Conservation (phyloP, 2,888 invertebrate species). For the Lacanobia oleracea region DNA sequence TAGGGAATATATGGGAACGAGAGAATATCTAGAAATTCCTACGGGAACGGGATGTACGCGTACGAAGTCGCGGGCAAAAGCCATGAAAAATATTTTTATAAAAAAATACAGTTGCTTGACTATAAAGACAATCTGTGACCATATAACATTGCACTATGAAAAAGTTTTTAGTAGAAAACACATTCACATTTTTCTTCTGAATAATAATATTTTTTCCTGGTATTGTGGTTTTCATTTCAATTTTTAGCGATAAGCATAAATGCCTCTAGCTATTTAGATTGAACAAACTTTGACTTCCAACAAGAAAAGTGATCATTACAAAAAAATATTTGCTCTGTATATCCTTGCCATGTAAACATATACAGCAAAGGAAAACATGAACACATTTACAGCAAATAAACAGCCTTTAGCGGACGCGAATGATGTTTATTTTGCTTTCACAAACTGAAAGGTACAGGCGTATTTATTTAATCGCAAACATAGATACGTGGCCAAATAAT, state of each 20-base stretch:
- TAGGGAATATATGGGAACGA: too few species aligned
- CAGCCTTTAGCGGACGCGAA: slow-evolving; percentile 22
- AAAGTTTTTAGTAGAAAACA: too few species aligned
- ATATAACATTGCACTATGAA: too few species aligned
- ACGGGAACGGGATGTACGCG: too few species aligned
- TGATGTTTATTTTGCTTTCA: slow-evolving; percentile 41
- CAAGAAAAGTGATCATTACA: slow-evolving; percentile 4
- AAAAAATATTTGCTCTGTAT: slow-evolving; percentile 1
- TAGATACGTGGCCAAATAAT: too few species aligned
- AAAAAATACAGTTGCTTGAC: too few species aligned
- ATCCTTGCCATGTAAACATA: slow-evolving; percentile 2
- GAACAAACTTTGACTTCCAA: not conserved
- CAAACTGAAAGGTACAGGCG: slow-evolving; percentile 27
- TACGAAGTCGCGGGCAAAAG: too few species aligned
- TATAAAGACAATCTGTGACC: too few species aligned
- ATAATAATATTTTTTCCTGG: not conserved
- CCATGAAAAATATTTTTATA: too few species aligned
- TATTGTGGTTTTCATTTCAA: not conserved
- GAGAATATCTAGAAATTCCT: too few species aligned
- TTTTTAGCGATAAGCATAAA: not conserved
- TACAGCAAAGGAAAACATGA: slow-evolving; percentile 11
- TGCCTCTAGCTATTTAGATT: too few species aligned
- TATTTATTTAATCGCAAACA: slow-evolving; percentile 7
- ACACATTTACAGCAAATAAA: slow-evolving; percentile 19
- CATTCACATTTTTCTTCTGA: too few species aligned